phyloP scores from a whole-genome alignment of 2,888 invertebrate genomes.

The Megaustenia siamemsis region DNA sequence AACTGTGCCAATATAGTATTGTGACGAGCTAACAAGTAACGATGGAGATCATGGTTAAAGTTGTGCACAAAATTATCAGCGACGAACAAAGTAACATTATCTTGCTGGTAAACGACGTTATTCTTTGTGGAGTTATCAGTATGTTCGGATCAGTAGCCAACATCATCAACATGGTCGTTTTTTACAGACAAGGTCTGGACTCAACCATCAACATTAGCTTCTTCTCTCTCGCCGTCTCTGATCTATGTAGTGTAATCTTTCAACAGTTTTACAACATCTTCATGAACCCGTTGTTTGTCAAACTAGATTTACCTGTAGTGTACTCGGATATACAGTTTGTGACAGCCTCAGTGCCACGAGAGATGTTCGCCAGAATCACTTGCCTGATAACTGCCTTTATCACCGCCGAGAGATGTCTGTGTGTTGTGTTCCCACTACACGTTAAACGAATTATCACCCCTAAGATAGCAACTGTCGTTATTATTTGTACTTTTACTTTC shows the following conservation, averaged over 20 bases:
- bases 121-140: background rate
- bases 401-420: background rate
- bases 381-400: background rate
- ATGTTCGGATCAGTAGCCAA: background rate
- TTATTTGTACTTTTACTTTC: background rate
- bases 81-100: too few relatives aligned
- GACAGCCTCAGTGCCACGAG: background rate
- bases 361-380: background rate
- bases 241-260: background rate
- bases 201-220: constrained; percentile 18
- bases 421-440: background rate
- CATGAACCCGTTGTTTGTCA: background rate
- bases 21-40: too few relatives aligned
- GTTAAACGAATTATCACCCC: background rate
- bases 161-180: background rate
- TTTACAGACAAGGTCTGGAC: background rate
- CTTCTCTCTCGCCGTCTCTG: background rate
- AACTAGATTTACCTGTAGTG: background rate
- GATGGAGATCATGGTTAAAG: too few relatives aligned
- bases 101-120: background rate
- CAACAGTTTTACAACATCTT: background rate
- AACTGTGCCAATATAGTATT: too few relatives aligned
- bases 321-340: background rate
- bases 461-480: background rate
- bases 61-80: too few relatives aligned